Evolutionary conservation across 1,140 invertebrate species (phyloP), one percentile per base, ranked within the genome.

Genomic region (Psilanteris sp.): DNA sequence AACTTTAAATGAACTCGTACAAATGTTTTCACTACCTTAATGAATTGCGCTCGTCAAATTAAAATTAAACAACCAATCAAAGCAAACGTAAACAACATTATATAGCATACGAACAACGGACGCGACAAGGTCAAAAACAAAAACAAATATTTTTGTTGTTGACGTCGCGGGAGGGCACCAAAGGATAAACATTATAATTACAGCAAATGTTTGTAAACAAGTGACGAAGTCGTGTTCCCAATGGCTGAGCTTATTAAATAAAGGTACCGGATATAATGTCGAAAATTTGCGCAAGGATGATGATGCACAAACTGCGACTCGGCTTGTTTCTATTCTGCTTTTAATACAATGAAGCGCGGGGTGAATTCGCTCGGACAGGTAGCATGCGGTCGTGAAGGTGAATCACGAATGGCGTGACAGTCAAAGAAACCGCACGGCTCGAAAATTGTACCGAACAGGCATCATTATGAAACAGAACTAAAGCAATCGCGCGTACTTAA

Each of bases 391-490:
- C 31, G 70, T 29, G 16, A 61, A 52, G 50, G 59, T 68, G 55
- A 73, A 74, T 68, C 80, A 79, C 75, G 70, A 79, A 81, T 83
- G 52, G 82, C 84, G 83, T 85, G 85, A 83, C 83, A 84, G 34
- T 85, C 78, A 85, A 85, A 85, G 82, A 83, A 79, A 75, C 81
- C 78, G 83, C 83, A 80, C 74, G 32, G 70, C 70, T 62, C 61
- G 48, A 50, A 81, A 85, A 85, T 86, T 85, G 81, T 85, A 84
- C 74, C 55, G 77, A 72, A 79, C 79, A 62, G 81, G 80, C 79
- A 83, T 85, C 79, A 85, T 86, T 85, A 85, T 80, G 77, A 64
- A 66, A 72, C n/a, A 18, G 36, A 36, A 67, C 48, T 54, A 52
- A 50, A 70, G 64, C 82, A 83, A 85, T 85, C 79, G 79, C 74